Evolutionary conservation across 2,113 vertebrate genomes (phyloP).

Genomic region (Platichthys stellatus): DNA sequence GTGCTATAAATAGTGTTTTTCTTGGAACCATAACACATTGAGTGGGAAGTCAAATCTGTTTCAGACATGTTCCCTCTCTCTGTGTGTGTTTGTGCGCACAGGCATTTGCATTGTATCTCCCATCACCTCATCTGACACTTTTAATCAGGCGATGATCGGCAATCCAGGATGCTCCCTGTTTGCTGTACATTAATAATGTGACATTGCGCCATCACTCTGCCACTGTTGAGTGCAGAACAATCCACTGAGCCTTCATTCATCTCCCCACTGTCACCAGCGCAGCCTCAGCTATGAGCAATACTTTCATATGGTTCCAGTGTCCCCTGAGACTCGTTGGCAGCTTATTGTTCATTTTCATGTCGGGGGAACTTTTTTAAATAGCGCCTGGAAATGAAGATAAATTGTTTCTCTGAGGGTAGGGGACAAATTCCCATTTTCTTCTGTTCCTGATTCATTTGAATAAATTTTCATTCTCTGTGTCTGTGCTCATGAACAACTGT

Average conservation of each 20-base stretch:
- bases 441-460: conserved; percentile 56
- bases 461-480: conserved; percentile 49
- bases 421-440: conserved; percentile 62
- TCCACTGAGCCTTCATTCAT: conserved; percentile 48
- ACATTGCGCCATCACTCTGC: conserved; percentile 38
- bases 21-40: conserved; percentile 31
- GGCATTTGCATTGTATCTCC: conserved; percentile 10
- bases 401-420: conserved; percentile 54
- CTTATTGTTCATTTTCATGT: conserved; percentile 70
- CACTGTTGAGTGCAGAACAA: conserved; percentile 41
- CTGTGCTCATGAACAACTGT: conserved; percentile 9
- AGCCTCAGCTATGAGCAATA: conserved; percentile 45
- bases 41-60: conserved; percentile 40
- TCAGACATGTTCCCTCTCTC: conserved; percentile 25
- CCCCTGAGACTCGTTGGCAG: conserved; percentile 65
- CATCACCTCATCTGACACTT: conserved; percentile 33
- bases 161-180: conserved; percentile 42
- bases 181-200: conserved; percentile 59
- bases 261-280: conserved; percentile 50
- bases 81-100: neutral
- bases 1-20: conserved; percentile 54
- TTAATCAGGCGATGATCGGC: conserved; percentile 55
- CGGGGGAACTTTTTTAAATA: conserved; percentile 59
- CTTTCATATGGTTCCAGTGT: conserved; percentile 59
- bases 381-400: conserved; percentile 71